phyloP scores from a whole-genome alignment of 2,888 invertebrate genomes.

The Meandrusa payeni region DNA sequence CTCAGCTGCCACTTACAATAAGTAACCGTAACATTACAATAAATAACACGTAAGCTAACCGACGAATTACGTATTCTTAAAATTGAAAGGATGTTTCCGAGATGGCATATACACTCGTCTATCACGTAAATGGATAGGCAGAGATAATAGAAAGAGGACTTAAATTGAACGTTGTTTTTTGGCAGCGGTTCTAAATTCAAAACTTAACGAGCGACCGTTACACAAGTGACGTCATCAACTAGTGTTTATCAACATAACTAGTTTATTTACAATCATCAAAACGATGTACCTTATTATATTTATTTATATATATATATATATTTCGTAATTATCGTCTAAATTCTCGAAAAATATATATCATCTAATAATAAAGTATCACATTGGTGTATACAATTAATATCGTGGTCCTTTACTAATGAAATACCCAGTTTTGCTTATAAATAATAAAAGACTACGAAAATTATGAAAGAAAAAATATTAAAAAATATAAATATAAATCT shows the following conservation, averaged over 20 bases:
- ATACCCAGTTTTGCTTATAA: slow-evolving; percentile 23
- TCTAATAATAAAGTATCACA: slow-evolving; percentile 76
- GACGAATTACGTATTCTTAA: slow-evolving; percentile 16
- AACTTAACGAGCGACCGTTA: slow-evolving; percentile 55
- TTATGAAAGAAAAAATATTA: slow-evolving; percentile 3
- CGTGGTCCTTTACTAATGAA: slow-evolving; percentile 49
- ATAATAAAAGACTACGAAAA: slow-evolving; percentile 18
- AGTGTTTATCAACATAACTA: slow-evolving; percentile 49
- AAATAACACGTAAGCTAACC: slow-evolving; percentile 4
- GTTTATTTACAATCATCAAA: slow-evolving; percentile 38
- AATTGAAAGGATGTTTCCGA: not conserved
- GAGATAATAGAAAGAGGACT: too few relatives aligned
- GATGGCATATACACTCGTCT: too few relatives aligned
- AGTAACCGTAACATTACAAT: not conserved
- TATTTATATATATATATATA: slow-evolving; percentile 5
- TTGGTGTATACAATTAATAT: slow-evolving; percentile 44
- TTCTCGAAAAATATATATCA: slow-evolving; percentile 60
- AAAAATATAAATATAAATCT: slow-evolving; percentile 25
- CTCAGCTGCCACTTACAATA: slow-evolving; percentile 7
- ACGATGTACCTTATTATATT: too few relatives aligned
- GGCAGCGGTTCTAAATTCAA: slow-evolving; percentile 48
- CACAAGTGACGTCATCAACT: slow-evolving; percentile 53
- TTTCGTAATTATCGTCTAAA: slow-evolving; percentile 38
- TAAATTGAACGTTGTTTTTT: slow-evolving; percentile 1
- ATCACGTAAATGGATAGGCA: too few relatives aligned